Conservation (phyloP, 1,140 invertebrate species). For the Drosophila truncata region DNA sequence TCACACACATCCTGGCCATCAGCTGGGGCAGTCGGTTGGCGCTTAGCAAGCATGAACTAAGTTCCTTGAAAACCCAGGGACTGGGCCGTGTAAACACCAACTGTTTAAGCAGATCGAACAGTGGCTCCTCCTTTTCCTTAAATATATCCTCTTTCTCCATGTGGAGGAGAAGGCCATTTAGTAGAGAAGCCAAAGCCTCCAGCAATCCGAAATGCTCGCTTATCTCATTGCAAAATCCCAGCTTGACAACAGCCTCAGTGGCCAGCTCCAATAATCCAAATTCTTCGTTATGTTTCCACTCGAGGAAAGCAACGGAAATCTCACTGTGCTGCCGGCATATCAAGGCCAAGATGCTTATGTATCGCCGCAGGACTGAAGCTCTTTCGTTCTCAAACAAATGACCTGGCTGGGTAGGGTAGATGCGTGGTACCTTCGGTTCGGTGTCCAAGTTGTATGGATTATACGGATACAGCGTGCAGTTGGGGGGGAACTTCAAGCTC, state of each 20-base stretch:
- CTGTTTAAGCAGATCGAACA: constrained; percentile 67
- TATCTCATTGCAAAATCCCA: constrained; percentile 70
- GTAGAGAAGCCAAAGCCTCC: constrained; percentile 56
- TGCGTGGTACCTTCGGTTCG: not conserved
- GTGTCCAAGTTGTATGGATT: constrained; percentile 41
- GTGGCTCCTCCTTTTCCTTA: not conserved
- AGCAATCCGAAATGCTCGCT: constrained; percentile 67
- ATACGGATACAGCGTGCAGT: constrained; percentile 70
- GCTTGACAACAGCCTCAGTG: constrained; percentile 57
- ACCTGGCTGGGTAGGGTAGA: constrained; percentile 37
- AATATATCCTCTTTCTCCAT: not conserved
- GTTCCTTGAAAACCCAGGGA: constrained; percentile 68
- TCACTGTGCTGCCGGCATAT: constrained; percentile 54
- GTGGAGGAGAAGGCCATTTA: constrained; percentile 57
- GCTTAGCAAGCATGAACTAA: constrained; percentile 63
- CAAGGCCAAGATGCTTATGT: constrained; percentile 61
- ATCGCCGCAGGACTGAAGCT: constrained; percentile 64
- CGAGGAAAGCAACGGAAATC: constrained; percentile 42
- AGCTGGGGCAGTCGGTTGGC: constrained; percentile 36
- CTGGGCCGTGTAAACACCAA: constrained; percentile 71
- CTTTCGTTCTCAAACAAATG: constrained; percentile 52
- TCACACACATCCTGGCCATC: constrained; percentile 56
- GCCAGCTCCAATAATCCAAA: constrained; percentile 56
- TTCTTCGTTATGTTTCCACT: constrained; percentile 43
- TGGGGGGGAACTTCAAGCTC: too few species aligned